Conservation (phyloP, 2,113 vertebrate genomes). For the Casuarius casuarius region DNA sequence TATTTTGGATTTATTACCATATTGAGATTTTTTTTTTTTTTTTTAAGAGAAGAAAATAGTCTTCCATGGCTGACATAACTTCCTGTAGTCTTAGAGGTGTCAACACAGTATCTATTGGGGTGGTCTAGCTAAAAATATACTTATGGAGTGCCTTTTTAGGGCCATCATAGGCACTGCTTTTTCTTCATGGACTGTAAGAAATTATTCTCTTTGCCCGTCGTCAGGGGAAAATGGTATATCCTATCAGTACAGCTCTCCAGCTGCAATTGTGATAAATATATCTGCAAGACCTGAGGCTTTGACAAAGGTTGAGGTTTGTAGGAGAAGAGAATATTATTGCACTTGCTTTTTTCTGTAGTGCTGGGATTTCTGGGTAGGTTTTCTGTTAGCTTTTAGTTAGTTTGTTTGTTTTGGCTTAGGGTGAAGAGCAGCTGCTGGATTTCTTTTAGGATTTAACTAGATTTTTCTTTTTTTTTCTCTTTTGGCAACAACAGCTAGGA, state of each 20-base stretch:
- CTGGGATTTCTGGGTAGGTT: neutral
- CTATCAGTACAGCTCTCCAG: neutral
- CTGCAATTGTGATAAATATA: neutral
- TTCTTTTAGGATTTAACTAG: conserved; percentile 7
- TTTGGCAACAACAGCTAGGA: neutral
- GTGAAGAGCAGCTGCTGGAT: conserved; percentile 31
- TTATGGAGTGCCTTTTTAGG: neutral
- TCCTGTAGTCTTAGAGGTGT: neutral
- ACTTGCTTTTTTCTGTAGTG: neutral
- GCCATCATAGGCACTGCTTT: neutral
- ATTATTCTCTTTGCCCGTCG: neutral
- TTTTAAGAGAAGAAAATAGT: neutral
- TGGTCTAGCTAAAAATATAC: neutral
- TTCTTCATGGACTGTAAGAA: neutral
- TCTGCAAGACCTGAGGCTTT: neutral
- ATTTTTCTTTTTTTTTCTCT: neutral
- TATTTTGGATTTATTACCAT: neutral
- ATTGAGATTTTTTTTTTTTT: neutral
- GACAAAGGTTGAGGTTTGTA: neutral
- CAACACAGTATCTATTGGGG: neutral
- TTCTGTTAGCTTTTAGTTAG: neutral
- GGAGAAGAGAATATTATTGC: neutral
- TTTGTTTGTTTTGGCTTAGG: conserved; percentile 22
- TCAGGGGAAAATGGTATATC: neutral
- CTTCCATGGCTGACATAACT: neutral